phyloP scores from a whole-genome alignment of 2,113 vertebrate species.

The Gambusia holbrooki region DNA sequence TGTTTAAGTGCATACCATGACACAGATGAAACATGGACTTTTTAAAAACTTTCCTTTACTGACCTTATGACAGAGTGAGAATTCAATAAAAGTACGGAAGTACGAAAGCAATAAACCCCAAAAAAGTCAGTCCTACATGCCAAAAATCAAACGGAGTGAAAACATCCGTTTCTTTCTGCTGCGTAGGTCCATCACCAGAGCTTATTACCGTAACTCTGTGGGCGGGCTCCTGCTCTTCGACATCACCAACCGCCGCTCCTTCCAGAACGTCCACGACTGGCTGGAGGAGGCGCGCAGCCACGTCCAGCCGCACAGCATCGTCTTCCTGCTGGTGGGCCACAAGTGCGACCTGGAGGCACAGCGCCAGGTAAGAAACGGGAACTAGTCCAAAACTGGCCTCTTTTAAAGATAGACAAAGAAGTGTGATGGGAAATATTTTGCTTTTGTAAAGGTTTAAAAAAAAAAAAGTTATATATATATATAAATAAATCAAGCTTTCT shows the following conservation, averaged over 20 bases:
- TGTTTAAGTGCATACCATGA: no score
- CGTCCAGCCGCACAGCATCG: conserved; percentile 96
- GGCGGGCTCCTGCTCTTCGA: conserved; percentile 97
- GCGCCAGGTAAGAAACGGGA: conserved; percentile 83
- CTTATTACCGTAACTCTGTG: conserved; percentile 90
- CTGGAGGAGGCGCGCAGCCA: conserved; percentile 91
- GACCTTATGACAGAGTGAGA: no score
- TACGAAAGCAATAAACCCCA: not conserved
- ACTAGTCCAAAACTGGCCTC: not conserved
- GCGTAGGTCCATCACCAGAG: conserved; percentile 81
- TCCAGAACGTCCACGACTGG: conserved; percentile 98
- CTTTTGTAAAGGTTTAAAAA: not conserved
- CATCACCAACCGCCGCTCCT: conserved; percentile 98
- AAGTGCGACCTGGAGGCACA: conserved; percentile 97
- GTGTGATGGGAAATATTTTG: not conserved
- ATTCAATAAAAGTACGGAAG: no score
- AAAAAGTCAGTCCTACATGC: no score
- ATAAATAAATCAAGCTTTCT: conserved; percentile 21
- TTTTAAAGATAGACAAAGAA: not conserved
- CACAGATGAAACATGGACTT: no score
- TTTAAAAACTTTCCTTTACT: no score
- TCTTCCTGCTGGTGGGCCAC: conserved; percentile 97
- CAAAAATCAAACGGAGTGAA: not conserved
- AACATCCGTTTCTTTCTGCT: rapidly evolving
- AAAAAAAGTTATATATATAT: no score